Evolutionary conservation across 2,113 vertebrate genomes (phyloP).

Genomic region (Semnornis frantzii): DNA sequence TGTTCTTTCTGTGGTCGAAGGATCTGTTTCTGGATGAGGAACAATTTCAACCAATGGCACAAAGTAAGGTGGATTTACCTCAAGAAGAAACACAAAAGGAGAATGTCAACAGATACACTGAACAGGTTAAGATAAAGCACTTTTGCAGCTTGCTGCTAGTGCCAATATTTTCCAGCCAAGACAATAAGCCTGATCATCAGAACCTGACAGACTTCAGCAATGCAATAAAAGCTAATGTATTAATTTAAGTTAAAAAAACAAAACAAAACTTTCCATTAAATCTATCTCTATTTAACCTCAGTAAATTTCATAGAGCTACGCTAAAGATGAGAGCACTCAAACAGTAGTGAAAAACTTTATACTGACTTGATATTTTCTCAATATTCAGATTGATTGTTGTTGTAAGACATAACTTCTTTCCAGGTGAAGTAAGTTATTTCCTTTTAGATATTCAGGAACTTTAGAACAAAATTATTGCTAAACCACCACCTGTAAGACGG

Average conservation of each 20-base stretch:
- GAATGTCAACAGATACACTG: neutral
- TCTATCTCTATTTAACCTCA: neutral
- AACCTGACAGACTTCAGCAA: neutral
- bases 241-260: neutral
- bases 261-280: neutral
- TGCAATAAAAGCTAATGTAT: neutral
- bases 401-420: neutral
- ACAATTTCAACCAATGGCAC: slow-evolving; percentile 95
- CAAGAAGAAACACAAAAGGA: neutral
- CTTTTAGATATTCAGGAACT: neutral
- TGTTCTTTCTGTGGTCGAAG: slow-evolving; percentile 80
- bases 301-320: neutral
- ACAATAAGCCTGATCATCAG: neutral
- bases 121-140: neutral
- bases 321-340: neutral
- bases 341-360: neutral
- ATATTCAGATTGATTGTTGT: neutral
- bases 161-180: neutral
- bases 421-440: neutral
- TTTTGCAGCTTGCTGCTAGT: neutral
- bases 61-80: slow-evolving; percentile 96
- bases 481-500: neutral
- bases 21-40: slow-evolving; percentile 89
- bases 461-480: neutral
- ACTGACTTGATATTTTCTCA: neutral